Percentiles rank a stretch among this genome's conserved stretches.
Evolutionary conservation across 1,140 invertebrate genomes (phyloP).

Genomic region (Bombus affinis): DNA sequence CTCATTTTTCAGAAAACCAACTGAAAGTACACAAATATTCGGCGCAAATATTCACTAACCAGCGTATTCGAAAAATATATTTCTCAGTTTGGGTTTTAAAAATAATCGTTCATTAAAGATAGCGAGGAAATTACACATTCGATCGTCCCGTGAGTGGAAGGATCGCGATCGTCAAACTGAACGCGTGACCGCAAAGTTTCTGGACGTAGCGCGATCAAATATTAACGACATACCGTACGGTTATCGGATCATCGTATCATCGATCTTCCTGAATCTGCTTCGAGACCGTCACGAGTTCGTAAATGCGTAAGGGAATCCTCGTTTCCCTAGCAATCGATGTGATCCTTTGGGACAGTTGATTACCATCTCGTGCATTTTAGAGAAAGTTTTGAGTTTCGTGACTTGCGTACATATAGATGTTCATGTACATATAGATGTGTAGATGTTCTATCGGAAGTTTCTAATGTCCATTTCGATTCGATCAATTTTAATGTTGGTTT

Average conservation of each 20-base stretch:
- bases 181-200: conserved; percentile 58
- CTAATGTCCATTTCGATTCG: conserved; percentile 27
- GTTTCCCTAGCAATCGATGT: conserved; percentile 53
- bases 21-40: no score
- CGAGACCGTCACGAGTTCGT: conserved; percentile 42
- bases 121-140: not conserved
- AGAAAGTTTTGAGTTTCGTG: conserved; percentile 54
- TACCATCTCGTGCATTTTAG: conserved; percentile 56
- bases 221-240: conserved; percentile 60
- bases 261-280: conserved; percentile 60
- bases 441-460: not conserved
- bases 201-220: conserved; percentile 59
- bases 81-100: not conserved
- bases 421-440: no score
- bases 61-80: no score
- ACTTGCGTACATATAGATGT: not conserved
- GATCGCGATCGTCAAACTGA: not conserved
- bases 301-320: conserved; percentile 33
- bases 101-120: not conserved
- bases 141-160: not conserved
- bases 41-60: no score
- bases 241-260: conserved; percentile 47
- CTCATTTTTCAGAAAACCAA: no score
- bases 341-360: conserved; percentile 60
- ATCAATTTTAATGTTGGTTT: conserved; percentile 39